phyloP scores from a whole-genome alignment of 1,140 invertebrate genomes.

The Achroia grisella region DNA sequence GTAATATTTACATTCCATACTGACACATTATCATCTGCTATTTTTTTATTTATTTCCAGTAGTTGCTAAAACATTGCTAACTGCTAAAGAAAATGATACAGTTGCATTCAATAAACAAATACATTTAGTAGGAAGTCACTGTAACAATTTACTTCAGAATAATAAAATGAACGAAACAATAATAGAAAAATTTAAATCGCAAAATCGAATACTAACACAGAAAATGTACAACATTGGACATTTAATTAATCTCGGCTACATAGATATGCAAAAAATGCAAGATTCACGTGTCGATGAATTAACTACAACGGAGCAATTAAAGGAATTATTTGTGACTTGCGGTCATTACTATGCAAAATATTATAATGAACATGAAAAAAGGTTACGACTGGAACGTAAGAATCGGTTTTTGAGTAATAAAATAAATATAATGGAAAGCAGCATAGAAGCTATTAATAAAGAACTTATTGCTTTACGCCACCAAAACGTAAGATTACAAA shows the following conservation, averaged over 20 bases:
- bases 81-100: slow-evolving; percentile 20
- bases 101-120: slow-evolving; percentile 12
- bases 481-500: slow-evolving; percentile 11
- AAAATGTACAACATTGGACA: slow-evolving; percentile 15
- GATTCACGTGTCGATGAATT: slow-evolving; percentile 8
- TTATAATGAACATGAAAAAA: slow-evolving; percentile 17
- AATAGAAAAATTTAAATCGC: slow-evolving; percentile 9
- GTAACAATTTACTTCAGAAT: slow-evolving; percentile 8
- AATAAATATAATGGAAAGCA: slow-evolving; percentile 22
- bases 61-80: slow-evolving; percentile 19
- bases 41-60: slow-evolving; percentile 14
- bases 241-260: slow-evolving; percentile 20
- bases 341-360: slow-evolving; percentile 25
- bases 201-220: slow-evolving; percentile 16
- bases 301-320: slow-evolving; percentile 15
- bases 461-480: slow-evolving; percentile 13
- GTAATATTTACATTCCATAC: too few relatives aligned
- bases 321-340: slow-evolving; percentile 23
- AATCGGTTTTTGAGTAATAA: slow-evolving; percentile 30
- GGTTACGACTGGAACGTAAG: slow-evolving; percentile 19
- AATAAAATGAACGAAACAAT: slow-evolving; percentile 8
- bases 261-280: slow-evolving; percentile 20
- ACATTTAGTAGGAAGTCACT: slow-evolving; percentile 11
- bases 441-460: slow-evolving; percentile 13
- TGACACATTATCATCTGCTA: too few relatives aligned